Conservation (phyloP, 2,888 invertebrate species). For the Hybos culiciformis region DNA sequence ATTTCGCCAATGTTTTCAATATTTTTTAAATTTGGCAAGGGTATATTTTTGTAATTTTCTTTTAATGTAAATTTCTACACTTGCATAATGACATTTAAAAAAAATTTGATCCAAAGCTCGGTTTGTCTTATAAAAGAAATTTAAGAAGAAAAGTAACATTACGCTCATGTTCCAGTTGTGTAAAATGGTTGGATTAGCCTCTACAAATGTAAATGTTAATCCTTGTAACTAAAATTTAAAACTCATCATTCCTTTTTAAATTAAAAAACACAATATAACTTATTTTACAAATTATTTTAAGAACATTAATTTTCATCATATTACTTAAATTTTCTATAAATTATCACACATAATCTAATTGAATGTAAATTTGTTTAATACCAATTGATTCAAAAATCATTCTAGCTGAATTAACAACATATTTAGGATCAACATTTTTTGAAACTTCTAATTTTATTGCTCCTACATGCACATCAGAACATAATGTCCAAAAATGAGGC, state of each 20-base stretch:
- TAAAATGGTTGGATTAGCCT: too few species aligned
- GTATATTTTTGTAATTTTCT: too few species aligned
- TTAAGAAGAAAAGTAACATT: too few species aligned
- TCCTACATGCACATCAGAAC: slow-evolving; percentile 86
- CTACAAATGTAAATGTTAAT: too few species aligned
- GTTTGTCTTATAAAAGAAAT: too few species aligned
- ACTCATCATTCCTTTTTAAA: neutral
- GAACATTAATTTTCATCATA: neutral
- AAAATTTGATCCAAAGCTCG: too few species aligned
- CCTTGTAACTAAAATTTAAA: too few species aligned
- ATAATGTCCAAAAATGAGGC: slow-evolving; percentile 96
- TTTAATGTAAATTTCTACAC: too few species aligned
- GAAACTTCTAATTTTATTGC: slow-evolving; percentile 92
- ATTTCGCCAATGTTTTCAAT: too few species aligned
- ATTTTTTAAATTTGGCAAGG: too few species aligned
- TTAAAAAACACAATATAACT: neutral
- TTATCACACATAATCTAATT: slow-evolving; percentile 70
- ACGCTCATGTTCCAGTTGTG: too few species aligned
- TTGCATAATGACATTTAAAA: too few species aligned
- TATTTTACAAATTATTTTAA: neutral
- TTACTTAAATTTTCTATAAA: slow-evolving; percentile 11
- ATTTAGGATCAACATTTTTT: slow-evolving; percentile 79
- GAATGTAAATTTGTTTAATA: slow-evolving; percentile 81
- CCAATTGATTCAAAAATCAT: slow-evolving; percentile 90
- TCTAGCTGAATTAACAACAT: slow-evolving; percentile 83